Conservation (phyloP, 2,888 invertebrate species). For the Melanostoma scalare region DNA sequence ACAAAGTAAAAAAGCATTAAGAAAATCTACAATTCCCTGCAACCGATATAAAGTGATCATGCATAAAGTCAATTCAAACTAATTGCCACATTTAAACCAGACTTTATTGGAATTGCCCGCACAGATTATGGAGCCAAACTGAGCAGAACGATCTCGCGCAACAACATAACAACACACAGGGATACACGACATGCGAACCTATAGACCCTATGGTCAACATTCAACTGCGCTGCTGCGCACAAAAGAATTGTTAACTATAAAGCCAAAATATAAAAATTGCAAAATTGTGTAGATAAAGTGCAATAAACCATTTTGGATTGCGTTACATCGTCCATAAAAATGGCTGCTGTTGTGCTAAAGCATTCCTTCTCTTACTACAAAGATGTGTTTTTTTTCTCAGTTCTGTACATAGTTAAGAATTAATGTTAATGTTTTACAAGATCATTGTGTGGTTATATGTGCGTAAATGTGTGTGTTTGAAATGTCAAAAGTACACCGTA, state of each 20-base stretch:
- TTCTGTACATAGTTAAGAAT: slow-evolving; percentile 38
- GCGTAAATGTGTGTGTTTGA: not conserved
- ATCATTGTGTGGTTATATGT: slow-evolving; percentile 2
- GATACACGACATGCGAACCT: not conserved
- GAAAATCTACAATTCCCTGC: slow-evolving; percentile 37
- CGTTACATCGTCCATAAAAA: slow-evolving; percentile 53
- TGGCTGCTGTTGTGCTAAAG: slow-evolving; percentile 25
- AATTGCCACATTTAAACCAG: slow-evolving; percentile 72
- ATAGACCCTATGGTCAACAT: slow-evolving; percentile 13
- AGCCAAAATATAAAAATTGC: slow-evolving; percentile 62
- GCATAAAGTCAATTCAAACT: slow-evolving; percentile 72
- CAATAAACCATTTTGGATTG: slow-evolving; percentile 69
- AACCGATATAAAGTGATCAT: slow-evolving; percentile 69
- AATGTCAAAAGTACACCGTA: slow-evolving; percentile 52
- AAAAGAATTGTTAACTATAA: slow-evolving; percentile 49
- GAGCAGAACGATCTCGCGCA: not conserved
- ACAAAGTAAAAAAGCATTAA: not conserved
- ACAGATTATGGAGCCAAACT: slow-evolving; percentile 10
- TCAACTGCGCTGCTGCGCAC: not conserved
- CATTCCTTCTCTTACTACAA: slow-evolving; percentile 18
- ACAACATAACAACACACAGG: not conserved
- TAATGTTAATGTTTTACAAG: slow-evolving; percentile 53
- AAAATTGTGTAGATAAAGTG: slow-evolving; percentile 68
- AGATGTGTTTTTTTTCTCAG: slow-evolving; percentile 58
- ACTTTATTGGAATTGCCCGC: slow-evolving; percentile 70